Conservation (phyloP, 1,140 invertebrate species). For the Mylabris phalerata region DNA sequence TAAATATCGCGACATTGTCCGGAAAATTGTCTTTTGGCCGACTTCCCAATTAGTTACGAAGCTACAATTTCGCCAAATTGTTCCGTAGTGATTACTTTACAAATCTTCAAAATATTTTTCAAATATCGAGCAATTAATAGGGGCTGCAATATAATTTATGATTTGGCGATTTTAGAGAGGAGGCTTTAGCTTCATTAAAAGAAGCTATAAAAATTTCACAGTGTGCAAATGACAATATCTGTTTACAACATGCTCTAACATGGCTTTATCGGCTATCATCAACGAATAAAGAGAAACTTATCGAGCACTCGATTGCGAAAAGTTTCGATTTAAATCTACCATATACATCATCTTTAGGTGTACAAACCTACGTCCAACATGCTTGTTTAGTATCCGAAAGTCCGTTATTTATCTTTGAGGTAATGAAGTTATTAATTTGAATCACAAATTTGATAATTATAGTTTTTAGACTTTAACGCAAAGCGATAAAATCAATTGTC, state of each 20-base stretch:
- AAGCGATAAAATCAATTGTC: slow-evolving; percentile 78
- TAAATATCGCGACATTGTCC: too few species aligned
- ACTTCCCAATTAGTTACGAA: too few species aligned
- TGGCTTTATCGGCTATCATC: slow-evolving; percentile 64
- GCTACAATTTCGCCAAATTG: too few species aligned
- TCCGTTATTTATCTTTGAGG: slow-evolving; percentile 44
- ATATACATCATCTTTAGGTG: slow-evolving; percentile 57
- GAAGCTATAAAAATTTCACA: slow-evolving; percentile 85
- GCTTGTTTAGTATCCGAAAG: slow-evolving; percentile 37
- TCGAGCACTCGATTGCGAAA: slow-evolving; percentile 53
- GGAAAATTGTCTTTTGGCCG: too few species aligned
- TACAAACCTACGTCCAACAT: slow-evolving; percentile 53
- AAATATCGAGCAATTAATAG: too few species aligned
- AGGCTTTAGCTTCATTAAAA: slow-evolving; percentile 69
- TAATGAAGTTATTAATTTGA: slow-evolving; percentile 22
- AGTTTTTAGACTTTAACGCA: slow-evolving; percentile 62
- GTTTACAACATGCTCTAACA: slow-evolving; percentile 76
- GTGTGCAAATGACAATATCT: slow-evolving; percentile 75
- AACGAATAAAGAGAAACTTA: slow-evolving; percentile 44
- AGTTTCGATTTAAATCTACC: slow-evolving; percentile 53
- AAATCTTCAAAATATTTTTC: too few species aligned
- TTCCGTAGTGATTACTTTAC: too few species aligned
- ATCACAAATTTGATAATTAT: neutral
- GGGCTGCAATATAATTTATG: too few species aligned
- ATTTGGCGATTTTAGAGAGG: slow-evolving; percentile 48